Evolutionary conservation across 2,797 vertebrate species (phyloP).

Genomic region (Acrocephalus scirpaceus): DNA sequence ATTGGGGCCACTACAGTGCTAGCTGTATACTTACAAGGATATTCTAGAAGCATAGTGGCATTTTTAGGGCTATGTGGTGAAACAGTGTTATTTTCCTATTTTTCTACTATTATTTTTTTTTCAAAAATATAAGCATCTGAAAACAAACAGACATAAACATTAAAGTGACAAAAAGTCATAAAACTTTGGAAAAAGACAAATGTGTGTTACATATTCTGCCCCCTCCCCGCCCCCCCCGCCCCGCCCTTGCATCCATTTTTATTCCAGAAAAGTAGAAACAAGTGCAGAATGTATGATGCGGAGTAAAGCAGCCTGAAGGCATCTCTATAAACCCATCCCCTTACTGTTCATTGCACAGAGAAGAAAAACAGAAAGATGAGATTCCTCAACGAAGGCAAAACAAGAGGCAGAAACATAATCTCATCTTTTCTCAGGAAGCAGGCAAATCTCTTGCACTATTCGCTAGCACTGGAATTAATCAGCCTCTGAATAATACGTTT

Average conservation of each 20-base stretch:
- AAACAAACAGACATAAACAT: background rate
- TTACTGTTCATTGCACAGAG: conserved; percentile 19
- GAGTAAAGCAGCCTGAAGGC: conserved; percentile 12
- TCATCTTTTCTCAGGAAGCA: conserved; percentile 4
- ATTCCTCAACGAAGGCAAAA: conserved; percentile 28
- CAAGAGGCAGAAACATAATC: conserved; percentile 66
- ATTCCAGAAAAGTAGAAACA: background rate
- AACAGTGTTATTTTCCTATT: background rate
- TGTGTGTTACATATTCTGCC: background rate
- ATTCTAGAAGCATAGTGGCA: background rate
- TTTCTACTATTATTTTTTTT: background rate
- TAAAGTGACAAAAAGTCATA: background rate
- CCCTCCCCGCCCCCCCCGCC: fast-evolving
- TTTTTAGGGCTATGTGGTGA: background rate
- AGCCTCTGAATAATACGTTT: background rate
- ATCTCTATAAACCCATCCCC: conserved; percentile 12
- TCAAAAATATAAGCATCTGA: background rate
- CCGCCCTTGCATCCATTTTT: background rate
- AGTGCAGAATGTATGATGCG: background rate
- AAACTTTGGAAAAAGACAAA: background rate
- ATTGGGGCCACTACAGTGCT: background rate
- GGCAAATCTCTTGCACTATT: conserved; percentile 22
- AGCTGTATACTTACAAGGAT: background rate
- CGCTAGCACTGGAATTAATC: conserved; percentile 19
- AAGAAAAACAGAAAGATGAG: conserved; percentile 43